These are phyloP conservation scores for Chloroclysta siterata DNA, from an alignment of 2,888 invertebrate species.

Conservation along the genomic window DNA sequence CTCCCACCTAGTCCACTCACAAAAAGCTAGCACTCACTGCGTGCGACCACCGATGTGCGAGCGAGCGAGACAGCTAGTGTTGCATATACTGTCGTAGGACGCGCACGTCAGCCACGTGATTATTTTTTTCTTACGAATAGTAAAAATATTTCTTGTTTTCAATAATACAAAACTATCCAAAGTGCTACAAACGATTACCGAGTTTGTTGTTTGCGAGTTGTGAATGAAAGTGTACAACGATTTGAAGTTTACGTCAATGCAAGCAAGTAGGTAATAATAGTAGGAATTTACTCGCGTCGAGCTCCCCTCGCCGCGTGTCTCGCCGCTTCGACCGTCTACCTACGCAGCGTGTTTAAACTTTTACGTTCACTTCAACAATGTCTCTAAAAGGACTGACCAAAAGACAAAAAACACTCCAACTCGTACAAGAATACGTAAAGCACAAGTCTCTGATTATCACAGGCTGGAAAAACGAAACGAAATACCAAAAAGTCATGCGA, in stretches of 20 bases:
- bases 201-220: no score
- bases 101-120: neutral
- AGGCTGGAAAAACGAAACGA: conserved; percentile 6
- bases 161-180: neutral
- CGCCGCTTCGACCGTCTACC: neutral
- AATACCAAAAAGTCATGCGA: neutral
- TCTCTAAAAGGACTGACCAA: neutral
- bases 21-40: conserved; percentile 2
- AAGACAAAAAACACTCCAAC: conserved; percentile 5
- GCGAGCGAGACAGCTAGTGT: neutral
- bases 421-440: conserved; percentile 20
- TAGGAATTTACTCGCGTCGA: neutral
- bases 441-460: neutral
- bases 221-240: no score
- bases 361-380: neutral
- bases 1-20: no score
- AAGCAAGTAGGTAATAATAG: neutral
- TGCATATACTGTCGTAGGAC: neutral
- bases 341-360: no score
- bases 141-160: neutral
- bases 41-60: neutral
- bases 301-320: neutral
- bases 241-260: neutral
- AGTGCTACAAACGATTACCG: no score
- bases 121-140: neutral